Conservation (phyloP, 2,888 invertebrate genomes). For the Heliconius erato region DNA sequence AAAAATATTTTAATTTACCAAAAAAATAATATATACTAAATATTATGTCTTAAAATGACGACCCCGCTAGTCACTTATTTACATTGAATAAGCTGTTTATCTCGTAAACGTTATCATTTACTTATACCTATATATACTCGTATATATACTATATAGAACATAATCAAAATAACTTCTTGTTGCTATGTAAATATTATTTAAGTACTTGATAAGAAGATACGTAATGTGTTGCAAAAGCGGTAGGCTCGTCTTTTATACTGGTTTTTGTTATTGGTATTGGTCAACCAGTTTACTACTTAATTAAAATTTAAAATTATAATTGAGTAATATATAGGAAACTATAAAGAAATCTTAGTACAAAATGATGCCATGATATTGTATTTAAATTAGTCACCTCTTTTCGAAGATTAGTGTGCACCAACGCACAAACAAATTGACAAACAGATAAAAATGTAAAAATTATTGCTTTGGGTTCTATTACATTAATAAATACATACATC, state of each 20-base stretch:
- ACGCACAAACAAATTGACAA: no score
- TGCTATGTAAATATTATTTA: constrained; percentile 14
- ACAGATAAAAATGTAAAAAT: no score
- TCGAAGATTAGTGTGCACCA: no score
- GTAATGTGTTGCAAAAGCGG: not conserved
- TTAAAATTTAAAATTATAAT: no score
- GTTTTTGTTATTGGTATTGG: not conserved
- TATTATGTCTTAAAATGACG: not conserved
- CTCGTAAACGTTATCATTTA: not conserved
- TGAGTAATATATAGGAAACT: no score
- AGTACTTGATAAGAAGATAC: not conserved
- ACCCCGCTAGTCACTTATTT: not conserved
- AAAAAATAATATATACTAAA: no score
- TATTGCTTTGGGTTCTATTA: no score
- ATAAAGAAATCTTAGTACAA: no score
- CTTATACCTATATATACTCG: not conserved
- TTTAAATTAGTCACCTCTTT: no score
- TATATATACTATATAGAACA: not conserved
- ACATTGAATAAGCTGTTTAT: constrained; percentile 8
- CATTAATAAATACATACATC: no score
- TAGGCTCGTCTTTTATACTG: not conserved
- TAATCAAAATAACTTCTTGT: not conserved
- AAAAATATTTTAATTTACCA: not conserved
- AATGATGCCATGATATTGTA: no score
- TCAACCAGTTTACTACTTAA: not conserved